Base-by-base conservation (phyloP, 2,113 vertebrate species). In the Misgurnus anguillicaudatus region DNA sequence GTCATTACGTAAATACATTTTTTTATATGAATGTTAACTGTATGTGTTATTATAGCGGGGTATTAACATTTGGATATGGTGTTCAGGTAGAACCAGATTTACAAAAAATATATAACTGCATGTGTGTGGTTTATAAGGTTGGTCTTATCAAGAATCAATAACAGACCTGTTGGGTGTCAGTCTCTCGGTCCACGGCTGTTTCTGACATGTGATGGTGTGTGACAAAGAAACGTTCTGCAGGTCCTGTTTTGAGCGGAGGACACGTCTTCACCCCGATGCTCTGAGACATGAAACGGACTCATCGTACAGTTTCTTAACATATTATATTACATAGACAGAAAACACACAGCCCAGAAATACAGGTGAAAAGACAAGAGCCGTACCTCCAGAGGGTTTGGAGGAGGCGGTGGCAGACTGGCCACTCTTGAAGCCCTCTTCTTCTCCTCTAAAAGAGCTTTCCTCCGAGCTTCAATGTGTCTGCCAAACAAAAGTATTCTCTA, bases 371-470 rank as follows among this genome's bases (percentile, higher is more conserved):
- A 9, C 10, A 8, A 19, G 42, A 14, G 80, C 81, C 77, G 79
- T 47, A 97, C 96, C 93, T 96, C 91, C 75, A 95, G 87, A 21
- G 92, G 94, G 78, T 80, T 72, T 10, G 93, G 91, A 0, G 87
- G 90, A 67, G 94, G 94, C 0, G 89, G 90, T 0, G 96, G 96
- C 2, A 97, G 91, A 75, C 93, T 94, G 45, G 94, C 91, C 62
- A 98, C 91, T 85, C 89, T 96, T 7, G 93, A 90, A 4, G 97
- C 92, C 83, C 97, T 92, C 66, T 94, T 89, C 87, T 92, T 97
- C 87, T 99, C 97, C 13, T 92, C 81, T 74, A 93, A 87, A 36
- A 98, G 85, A 0, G 95, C 96, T 68, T 89, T 94, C 78, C 89
- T 96, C 61, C 95, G 94, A 21, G 95, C 94, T 69, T 91, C 90